Conservation (phyloP, 2,888 invertebrate genomes). For the Parnassius glacialis region DNA sequence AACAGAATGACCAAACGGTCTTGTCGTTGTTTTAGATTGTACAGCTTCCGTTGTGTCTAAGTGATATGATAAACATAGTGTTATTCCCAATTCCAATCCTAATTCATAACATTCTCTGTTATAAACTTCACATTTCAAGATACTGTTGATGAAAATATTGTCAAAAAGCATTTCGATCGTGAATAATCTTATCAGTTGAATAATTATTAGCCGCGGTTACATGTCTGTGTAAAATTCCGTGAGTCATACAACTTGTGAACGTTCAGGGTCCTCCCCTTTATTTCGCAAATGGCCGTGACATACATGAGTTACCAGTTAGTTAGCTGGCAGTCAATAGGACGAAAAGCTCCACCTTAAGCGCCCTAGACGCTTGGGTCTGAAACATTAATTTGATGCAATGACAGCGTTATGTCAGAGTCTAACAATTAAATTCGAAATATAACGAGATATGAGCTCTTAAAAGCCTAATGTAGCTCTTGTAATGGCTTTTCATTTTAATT, state of each 20-base stretch:
- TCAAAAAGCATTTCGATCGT: background rate
- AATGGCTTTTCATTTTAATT: too few species aligned
- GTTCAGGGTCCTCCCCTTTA: constrained; percentile 24
- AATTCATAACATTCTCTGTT: too few species aligned
- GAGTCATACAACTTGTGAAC: constrained; percentile 17
- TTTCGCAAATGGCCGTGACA: constrained; percentile 23
- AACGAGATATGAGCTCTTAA: too few species aligned
- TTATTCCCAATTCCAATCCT: too few species aligned
- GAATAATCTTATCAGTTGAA: background rate
- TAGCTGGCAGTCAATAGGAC: background rate
- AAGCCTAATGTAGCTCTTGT: too few species aligned
- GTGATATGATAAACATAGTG: constrained; percentile 15
- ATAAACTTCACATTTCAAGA: too few species aligned
- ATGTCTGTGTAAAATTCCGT: background rate
- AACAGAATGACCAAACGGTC: background rate
- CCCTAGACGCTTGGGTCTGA: constrained; percentile 7
- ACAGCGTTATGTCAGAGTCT: too few species aligned
- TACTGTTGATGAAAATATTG: too few species aligned
- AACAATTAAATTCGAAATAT: too few species aligned
- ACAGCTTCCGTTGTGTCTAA: constrained; percentile 39
- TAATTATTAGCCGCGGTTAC: background rate
- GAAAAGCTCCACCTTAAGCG: constrained; percentile 11
- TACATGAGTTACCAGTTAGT: constrained; percentile 9
- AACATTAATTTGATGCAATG: background rate
- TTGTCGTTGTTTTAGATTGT: constrained; percentile 51